phyloP scores from a whole-genome alignment of 2,113 vertebrate species.

The Alectura lathami region DNA sequence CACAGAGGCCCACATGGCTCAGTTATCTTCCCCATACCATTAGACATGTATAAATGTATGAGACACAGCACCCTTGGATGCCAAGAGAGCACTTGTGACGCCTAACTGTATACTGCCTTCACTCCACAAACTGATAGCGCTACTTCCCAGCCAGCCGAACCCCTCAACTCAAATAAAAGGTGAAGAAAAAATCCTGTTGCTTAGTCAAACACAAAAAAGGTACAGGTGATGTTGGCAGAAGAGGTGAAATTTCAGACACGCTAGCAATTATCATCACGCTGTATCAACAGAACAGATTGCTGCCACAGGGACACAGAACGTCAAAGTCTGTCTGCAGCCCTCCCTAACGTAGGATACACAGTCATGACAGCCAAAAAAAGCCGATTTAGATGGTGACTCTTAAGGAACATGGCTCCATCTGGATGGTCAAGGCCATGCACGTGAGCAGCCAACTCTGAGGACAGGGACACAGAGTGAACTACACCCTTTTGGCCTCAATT shows the following conservation, averaged over 20 bases:
- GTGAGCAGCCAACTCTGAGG: not conserved
- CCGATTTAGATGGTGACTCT: not conserved
- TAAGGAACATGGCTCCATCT: not conserved
- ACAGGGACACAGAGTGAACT: not conserved
- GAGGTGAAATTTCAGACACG: not conserved
- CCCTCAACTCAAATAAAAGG: not conserved
- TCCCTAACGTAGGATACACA: not conserved
- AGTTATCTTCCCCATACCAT: not conserved
- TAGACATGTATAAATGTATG: not conserved
- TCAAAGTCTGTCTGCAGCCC: not conserved
- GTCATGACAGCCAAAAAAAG: not conserved
- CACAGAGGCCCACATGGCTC: not conserved
- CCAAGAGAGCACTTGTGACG: not conserved
- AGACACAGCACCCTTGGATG: not conserved
- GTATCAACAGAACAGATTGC: not conserved
- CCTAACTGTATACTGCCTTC: not conserved
- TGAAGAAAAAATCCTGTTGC: not conserved
- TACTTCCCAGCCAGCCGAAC: not conserved
- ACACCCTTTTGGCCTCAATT: not conserved
- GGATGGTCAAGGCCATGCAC: not conserved
- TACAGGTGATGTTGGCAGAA: not conserved
- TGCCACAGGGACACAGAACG: not conserved
- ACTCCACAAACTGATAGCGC: not conserved
- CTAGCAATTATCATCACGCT: not conserved
- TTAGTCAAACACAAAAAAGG: not conserved